Percentiles rank a stretch among this genome's conserved stretches.
phyloP scores from a whole-genome alignment of 2,113 vertebrate species.

The Platycercus adscitus region DNA sequence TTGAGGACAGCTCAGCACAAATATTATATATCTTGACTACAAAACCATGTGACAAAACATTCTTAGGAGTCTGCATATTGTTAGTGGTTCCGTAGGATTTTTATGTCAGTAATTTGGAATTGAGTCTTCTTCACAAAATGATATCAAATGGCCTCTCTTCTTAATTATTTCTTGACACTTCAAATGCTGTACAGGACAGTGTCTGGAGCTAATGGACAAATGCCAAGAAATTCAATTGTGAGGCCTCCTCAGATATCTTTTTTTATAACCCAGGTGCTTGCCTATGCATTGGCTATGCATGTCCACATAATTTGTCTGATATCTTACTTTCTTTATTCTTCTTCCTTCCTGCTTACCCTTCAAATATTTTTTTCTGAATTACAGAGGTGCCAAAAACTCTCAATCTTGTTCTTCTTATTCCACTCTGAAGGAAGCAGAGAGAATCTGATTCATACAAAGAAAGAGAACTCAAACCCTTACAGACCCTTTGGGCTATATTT shows the following conservation, averaged over 20 bases:
- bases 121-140: neutral
- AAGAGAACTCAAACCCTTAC: neutral
- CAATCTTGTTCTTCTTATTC: neutral
- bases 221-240: neutral
- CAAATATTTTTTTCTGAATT: neutral
- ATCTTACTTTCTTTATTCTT: neutral
- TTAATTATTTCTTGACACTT: neutral
- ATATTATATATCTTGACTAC: constrained; percentile 51
- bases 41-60: constrained; percentile 52
- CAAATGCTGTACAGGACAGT: neutral
- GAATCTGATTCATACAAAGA: neutral
- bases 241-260: fast-evolving
- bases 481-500: neutral
- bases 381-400: neutral
- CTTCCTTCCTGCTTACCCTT: neutral
- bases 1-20: constrained; percentile 21
- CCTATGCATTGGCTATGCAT: neutral
- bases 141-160: neutral
- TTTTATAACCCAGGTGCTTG: neutral
- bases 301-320: neutral
- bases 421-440: neutral
- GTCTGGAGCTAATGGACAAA: neutral
- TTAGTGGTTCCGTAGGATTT: constrained; percentile 3
- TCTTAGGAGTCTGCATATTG: neutral
- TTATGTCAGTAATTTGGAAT: neutral